Base-by-base conservation (phyloP, 2,797 vertebrate genomes). In the Anniella stebbinsi region DNA sequence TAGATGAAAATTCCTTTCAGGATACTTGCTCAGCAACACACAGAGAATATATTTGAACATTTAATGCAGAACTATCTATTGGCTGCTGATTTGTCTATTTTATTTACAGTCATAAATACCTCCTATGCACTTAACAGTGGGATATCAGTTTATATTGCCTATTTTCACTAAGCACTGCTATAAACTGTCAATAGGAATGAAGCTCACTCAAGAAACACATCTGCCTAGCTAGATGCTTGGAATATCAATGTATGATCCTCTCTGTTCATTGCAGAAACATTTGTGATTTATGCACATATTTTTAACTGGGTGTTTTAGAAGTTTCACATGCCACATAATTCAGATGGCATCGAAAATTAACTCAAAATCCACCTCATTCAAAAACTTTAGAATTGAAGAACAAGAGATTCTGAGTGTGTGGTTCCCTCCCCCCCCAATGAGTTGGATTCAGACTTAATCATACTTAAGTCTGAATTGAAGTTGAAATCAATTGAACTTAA, bases 61-160 rank as follows among this genome's bases (percentile, higher is more conserved):
- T 77, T 66, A 87, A 87, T 77, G 73, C 4, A 28, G 48, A 66
- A 63, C 28, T 15, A 54, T 54, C 33, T 72, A 38, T 86, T 57
- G 48, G 45, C 4, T 63, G 85, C 54, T 76, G 54, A 76, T 87
- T n/a, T 87, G 36, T 30, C 30, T 87, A n/a, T 66, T 66, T 87
- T 87, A 66, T 77, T 77, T 87, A 48, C 57, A 45, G 25, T 18
- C 73, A 87, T 45, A 87, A 87, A 76, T 9, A 60, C 72, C 17
- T 77, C 73, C 45, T 45, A 77, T 38, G 57, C 73, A 66, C 45
- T 57, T 30, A 66, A n/a, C 60, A 48, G 38, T 48, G 72, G 84
- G 70, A 78, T 66, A 87, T 77, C 38, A 66, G 28, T 45, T 77
- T 66, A n/a, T 77, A 33, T 77, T 77, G 73, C 73, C 73, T 45